Evolutionary conservation across 2,888 invertebrate species (phyloP), one percentile per base, ranked within the genome.

Genomic region (Acronicta aceris): DNA sequence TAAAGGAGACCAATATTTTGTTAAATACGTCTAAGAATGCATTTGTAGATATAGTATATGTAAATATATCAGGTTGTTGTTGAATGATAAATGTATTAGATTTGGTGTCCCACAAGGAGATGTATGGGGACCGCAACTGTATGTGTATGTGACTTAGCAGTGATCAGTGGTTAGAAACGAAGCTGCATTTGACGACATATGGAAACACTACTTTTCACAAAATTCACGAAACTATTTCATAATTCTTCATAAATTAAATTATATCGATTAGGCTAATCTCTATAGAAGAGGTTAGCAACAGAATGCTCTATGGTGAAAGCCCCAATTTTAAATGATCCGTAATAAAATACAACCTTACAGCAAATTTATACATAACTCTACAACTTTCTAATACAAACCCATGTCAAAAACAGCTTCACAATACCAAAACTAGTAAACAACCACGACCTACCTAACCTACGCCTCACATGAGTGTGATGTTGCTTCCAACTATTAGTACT

Each of bases 381-480:
- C 16, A 30, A 16, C 4, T 15, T 25, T 46, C 13, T 15, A 27
- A 9, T 40, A 30, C 5, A 7, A 17, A 15, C 1, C 3, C 1
- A 50, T 27, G 72, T 84, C 81, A 82, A 84, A 82, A 75, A 74
- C 84, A 86, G 85, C 81, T 84, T 74, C 65, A 57, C 52, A 33
- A 60, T 60, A 70, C 66, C 60, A 48, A 64, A 68, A 68, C 78
- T 71, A 69, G 66, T 59, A 25, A 53, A 27, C 61, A 33, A 69
- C 78, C 85, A 86, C 81, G 71, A 73, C 82, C 83, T 77, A 69
- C 71, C 60, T 59, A 81, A 84, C 84, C 79, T 74, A 54, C 64
- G 84, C 85, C 81, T 80, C 87, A 88, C 84, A 68, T 84, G 61
- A 81, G 78, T 85, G 83, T 86, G 71, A 76, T 80, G 79, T 84